These are phyloP conservation scores for Toxotes lorentzi DNA, from an alignment of 2,797 vertebrate species.

Conservation along the genomic window DNA sequence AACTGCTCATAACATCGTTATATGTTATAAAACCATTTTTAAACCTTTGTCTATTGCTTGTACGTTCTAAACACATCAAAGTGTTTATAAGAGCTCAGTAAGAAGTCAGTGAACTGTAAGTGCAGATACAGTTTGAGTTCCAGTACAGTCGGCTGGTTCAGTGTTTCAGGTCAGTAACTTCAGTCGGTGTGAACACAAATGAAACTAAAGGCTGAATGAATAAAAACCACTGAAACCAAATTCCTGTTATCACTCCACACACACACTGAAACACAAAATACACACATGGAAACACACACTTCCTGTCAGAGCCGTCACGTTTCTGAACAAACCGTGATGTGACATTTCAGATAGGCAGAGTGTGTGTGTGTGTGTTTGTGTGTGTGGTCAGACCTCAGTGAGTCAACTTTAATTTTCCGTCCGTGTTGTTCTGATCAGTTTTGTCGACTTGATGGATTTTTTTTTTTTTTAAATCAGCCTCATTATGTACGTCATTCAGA, in stretches of 20 bases:
- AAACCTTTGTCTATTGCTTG: too few species aligned
- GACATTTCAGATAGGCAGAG: constrained; percentile 48
- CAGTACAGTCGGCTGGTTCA: constrained; percentile 6
- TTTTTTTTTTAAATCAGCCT: not conserved
- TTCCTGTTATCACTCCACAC: constrained; percentile 43
- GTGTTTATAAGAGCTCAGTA: too few species aligned
- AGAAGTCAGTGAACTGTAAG: constrained; percentile 1
- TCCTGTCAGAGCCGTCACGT: constrained; percentile 47
- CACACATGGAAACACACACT: constrained; percentile 52
- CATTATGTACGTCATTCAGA: not conserved
- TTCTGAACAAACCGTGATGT: constrained; percentile 54
- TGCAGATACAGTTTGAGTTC: constrained; percentile 11
- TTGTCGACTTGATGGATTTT: not conserved
- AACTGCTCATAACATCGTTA: too few species aligned
- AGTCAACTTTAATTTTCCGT: constrained; percentile 47
- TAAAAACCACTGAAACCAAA: constrained; percentile 66
- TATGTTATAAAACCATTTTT: too few species aligned
- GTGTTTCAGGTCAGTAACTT: constrained; percentile 51
- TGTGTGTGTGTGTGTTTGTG: constrained; percentile 10
- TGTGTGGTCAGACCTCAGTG: constrained; percentile 20
- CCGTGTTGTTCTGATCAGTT: not conserved
- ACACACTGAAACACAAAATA: constrained; percentile 24
- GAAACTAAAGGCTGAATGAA: constrained; percentile 57
- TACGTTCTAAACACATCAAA: too few species aligned
- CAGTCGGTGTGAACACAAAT: constrained; percentile 30